phyloP scores from a whole-genome alignment of 2,888 invertebrate species.

The Tetragnatha montana region DNA sequence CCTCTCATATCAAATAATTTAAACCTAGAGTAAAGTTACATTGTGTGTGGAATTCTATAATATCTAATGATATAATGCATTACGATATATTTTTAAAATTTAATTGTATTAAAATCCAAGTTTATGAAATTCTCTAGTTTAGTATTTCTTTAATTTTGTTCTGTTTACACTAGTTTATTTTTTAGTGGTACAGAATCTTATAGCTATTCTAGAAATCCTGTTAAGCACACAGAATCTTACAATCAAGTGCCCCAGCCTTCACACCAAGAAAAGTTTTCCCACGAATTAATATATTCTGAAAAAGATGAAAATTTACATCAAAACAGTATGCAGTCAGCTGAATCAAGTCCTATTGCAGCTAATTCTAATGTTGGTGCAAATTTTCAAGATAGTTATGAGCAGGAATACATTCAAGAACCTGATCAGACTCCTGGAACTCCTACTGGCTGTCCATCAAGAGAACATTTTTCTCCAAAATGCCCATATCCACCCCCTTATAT shows the following conservation, averaged over 20 bases:
- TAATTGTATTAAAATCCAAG: too few species aligned
- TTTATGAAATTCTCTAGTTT: too few species aligned
- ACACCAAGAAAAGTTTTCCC: conserved; percentile 52
- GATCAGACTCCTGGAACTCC: conserved; percentile 54
- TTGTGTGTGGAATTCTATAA: background rate
- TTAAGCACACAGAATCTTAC: conserved; percentile 33
- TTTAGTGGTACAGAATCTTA: conserved; percentile 43
- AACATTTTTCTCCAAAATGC: conserved; percentile 65
- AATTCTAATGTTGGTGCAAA: conserved; percentile 43
- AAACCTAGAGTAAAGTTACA: background rate
- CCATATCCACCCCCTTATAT: conserved; percentile 55
- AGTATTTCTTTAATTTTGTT: too few species aligned
- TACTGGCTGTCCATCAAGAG: conserved; percentile 48
- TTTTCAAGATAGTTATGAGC: conserved; percentile 60
- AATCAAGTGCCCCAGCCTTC: conserved; percentile 45
- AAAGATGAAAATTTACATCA: conserved; percentile 46
- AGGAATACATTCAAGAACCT: conserved; percentile 28
- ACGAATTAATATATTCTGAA: conserved; percentile 47
- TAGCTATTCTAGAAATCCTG: conserved; percentile 13
- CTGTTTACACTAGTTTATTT: background rate
- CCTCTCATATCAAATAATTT: too few species aligned
- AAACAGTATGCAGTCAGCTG: conserved; percentile 28
- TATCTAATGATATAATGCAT: background rate
- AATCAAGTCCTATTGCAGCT: conserved; percentile 51
- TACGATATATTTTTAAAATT: too few species aligned